A percentile compares a stretch with the other conserved stretches of the same genome.
These are phyloP conservation scores for Macaca fascicularis DNA, from an alignment of 2,113 vertebrate genomes.

Conservation along the genomic window DNA sequence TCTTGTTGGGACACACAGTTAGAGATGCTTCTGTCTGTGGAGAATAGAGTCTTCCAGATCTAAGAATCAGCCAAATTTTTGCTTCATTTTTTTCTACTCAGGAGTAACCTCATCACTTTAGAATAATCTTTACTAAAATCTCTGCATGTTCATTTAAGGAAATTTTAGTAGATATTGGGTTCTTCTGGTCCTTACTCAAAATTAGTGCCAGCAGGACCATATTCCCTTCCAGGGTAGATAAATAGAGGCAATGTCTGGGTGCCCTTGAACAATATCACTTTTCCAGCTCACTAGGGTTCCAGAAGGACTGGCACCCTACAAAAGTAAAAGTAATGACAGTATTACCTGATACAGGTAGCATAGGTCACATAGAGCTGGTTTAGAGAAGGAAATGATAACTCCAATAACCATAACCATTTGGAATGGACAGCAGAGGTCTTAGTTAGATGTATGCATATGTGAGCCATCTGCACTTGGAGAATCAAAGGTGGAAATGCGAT, in stretches of 20 bases:
- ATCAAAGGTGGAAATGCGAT: background rate
- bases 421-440: background rate
- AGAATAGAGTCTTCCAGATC: background rate
- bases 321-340: background rate
- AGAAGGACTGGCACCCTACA: background rate
- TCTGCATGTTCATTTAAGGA: background rate
- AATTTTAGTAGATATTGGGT: background rate
- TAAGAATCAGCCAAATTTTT: background rate
- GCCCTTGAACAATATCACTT: background rate
- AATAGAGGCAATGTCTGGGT: background rate
- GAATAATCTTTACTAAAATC: background rate
- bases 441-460: background rate
- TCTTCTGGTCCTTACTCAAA: background rate
- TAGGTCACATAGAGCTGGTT: background rate
- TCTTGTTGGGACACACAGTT: background rate
- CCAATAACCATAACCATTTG: background rate
- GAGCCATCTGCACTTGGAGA: background rate
- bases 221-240: background rate
- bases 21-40: background rate
- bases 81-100: background rate
- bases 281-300: background rate
- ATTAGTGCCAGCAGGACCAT: background rate
- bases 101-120: background rate
- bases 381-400: background rate
- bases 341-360: background rate